These are phyloP conservation scores for Drosophila guanche DNA, from an alignment of 1,140 invertebrate genomes.

Conservation along the genomic window DNA sequence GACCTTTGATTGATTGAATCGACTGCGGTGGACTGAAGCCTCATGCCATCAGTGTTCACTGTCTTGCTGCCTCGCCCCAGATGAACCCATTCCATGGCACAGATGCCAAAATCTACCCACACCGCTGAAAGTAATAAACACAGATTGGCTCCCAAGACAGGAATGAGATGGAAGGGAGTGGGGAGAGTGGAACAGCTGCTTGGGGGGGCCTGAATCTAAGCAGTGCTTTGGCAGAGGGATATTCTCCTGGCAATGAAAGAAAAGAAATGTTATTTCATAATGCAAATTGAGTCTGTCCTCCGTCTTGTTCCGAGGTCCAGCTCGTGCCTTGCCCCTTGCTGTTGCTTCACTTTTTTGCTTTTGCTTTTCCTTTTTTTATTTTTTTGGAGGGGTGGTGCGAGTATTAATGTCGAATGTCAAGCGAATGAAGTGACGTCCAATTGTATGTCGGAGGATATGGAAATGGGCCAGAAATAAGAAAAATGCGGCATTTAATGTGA, in stretches of 20 bases:
- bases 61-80: not conserved
- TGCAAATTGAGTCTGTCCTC: slow-evolving; percentile 69
- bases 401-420: slow-evolving; percentile 82
- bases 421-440: slow-evolving; percentile 66
- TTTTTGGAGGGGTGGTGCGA: slow-evolving; percentile 2
- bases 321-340: too few relatives aligned
- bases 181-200: slow-evolving; percentile 15
- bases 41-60: too few relatives aligned
- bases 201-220: slow-evolving; percentile 29
- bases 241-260: slow-evolving; percentile 35
- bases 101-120: not conserved
- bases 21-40: not conserved
- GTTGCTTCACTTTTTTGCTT: not conserved
- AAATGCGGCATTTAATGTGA: slow-evolving; percentile 83
- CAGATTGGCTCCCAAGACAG: slow-evolving; percentile 44
- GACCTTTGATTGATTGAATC: slow-evolving; percentile 51
- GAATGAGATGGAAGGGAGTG: not conserved
- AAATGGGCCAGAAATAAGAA: slow-evolving; percentile 75
- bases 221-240: slow-evolving; percentile 30
- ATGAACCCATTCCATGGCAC: not conserved
- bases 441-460: slow-evolving; percentile 52
- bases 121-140: slow-evolving; percentile 57
- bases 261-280: slow-evolving; percentile 76
- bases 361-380: slow-evolving; percentile 16
- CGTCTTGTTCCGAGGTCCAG: too few relatives aligned